phyloP scores from a whole-genome alignment of 92 coral and sea anemone species.

The Phymanthus crucifer region DNA sequence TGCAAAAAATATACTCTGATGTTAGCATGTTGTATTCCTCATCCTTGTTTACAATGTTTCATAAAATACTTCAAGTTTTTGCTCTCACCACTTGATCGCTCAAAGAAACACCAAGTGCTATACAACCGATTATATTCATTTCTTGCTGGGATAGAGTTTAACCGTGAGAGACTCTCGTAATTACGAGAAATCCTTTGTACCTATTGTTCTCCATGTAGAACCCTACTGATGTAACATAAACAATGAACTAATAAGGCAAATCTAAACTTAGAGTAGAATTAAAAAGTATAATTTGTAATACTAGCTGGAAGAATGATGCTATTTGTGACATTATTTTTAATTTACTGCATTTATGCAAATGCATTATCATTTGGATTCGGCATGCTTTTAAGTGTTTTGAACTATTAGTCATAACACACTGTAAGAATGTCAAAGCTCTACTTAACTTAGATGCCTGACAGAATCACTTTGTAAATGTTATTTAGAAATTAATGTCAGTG shows the following conservation, averaged over 20 bases:
- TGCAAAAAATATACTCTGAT: neutral
- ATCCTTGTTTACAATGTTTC: neutral
- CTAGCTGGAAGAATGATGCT: neutral
- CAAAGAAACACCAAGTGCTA: neutral
- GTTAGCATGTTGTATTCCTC: no score
- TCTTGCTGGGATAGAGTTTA: neutral
- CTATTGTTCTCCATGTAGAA: neutral
- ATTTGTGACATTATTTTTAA: neutral
- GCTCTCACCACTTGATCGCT: neutral
- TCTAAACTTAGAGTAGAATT: neutral
- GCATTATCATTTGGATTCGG: neutral
- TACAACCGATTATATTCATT: neutral
- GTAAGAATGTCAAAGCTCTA: neutral
- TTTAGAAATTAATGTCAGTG: neutral
- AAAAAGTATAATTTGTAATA: neutral
- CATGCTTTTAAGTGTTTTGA: neutral
- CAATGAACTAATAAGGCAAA: neutral
- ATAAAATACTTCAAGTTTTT: neutral
- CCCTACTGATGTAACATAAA: neutral
- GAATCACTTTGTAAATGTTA: neutral
- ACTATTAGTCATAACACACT: neutral
- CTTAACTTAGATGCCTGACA: neutral
- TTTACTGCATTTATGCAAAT: neutral
- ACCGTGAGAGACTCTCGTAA: neutral
- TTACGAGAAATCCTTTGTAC: neutral